Evolutionary conservation across 2,888 invertebrate genomes (phyloP).

Genomic region (Leucophora obtusa): DNA sequence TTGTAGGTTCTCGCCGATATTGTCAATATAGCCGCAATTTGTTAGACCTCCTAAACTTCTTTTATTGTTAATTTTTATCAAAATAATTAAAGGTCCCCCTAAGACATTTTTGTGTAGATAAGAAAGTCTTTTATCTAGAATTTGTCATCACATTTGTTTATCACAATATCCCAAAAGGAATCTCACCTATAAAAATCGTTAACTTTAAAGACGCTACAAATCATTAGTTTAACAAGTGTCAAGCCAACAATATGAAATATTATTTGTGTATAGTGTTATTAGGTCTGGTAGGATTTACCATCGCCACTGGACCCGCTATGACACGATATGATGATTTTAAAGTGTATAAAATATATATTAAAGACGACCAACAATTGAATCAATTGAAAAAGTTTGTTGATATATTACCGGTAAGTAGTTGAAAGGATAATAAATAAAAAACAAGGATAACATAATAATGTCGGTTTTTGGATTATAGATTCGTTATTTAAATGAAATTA

Average conservation of each 20-base stretch:
- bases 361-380: conserved; percentile 66
- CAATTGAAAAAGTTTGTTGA: conserved; percentile 67
- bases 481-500: conserved; percentile 67
- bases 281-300: neutral
- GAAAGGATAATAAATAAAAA: neutral
- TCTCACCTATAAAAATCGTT: neutral
- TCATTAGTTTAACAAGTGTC: neutral
- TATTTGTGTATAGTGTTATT: neutral
- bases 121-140: neutral
- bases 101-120: neutral
- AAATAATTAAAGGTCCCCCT: too few species aligned
- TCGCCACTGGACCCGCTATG: conserved; percentile 7
- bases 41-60: too few species aligned
- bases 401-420: conserved; percentile 43
- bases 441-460: neutral
- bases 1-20: too few species aligned
- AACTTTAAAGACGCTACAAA: neutral
- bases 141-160: neutral
- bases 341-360: conserved; percentile 67
- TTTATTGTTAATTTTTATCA: too few species aligned
- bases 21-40: too few species aligned
- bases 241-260: neutral
- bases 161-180: neutral
- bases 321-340: conserved; percentile 69
- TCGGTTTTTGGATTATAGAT: conserved; percentile 56